Base-by-base conservation (phyloP, 1,140 invertebrate species). In the Drosophila busckii region DNA sequence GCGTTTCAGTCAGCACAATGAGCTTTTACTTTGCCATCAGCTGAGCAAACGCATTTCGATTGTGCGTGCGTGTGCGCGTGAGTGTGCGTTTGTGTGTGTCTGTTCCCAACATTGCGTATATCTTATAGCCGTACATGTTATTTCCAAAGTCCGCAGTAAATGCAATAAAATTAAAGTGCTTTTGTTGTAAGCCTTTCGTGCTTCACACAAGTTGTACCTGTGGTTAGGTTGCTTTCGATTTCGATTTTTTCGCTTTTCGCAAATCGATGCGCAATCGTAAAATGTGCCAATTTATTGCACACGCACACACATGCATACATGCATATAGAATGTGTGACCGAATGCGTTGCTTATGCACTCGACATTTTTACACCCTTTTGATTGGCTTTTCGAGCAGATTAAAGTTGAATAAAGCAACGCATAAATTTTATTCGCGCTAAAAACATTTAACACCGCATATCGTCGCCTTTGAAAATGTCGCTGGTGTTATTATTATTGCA, bases 121-220 rank as follows among this genome's bases (percentile, higher is more conserved):
- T n/a, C n/a, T n/a, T n/a, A n/a, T 10, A 20, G 40, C 32, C 1
- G 22, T 12, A 12, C 17, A 8, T 9, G 52, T 49, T 54, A 42
- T 54, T 46, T 25, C 16, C 12, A 29, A 41, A 44, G 34, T 59
- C 26, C 44, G 25, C 34, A 65, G 52, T 55, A 55, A n/a, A 23
- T 82, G 73, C 73, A 73, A 80, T 82, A 80, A 80, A 82, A 73
- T 58, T 61, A 45, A 73, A 82, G 64, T 73, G 45, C 44, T 62
- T 40, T 35, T 10, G 17, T 23, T 56, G 52, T 55, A 80, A 76
- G 73, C 71, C 71, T 71, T 80, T 71, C 42, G 15, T 42, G n/a
- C 40, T 40, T 10, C 23, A 28, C 31, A 28, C 8, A 40, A 44
- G 42, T 53, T 56, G 52, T 78, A 76, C 71, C 71, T 76, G 71